These are phyloP conservation scores for Mythimna lalbum DNA, from an alignment of 2,888 invertebrate species.

Conservation along the genomic window DNA sequence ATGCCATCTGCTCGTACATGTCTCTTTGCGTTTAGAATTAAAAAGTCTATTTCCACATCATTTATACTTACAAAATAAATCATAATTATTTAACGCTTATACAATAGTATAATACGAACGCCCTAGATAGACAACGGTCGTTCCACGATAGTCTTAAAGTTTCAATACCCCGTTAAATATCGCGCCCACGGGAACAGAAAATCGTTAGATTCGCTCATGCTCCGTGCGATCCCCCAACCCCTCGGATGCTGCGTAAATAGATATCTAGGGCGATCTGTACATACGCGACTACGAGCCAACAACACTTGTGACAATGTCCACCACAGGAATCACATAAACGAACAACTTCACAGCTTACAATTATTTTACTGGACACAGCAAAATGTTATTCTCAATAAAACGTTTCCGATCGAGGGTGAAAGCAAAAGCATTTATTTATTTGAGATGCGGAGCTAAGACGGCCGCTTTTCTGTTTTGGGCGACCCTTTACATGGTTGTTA, in stretches of 20 bases:
- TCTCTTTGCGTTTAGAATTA: neutral
- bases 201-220: conserved; percentile 89
- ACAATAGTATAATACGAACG: neutral
- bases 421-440: conserved; percentile 80
- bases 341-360: conserved; percentile 11
- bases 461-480: conserved; percentile 88
- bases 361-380: conserved; percentile 69
- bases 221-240: conserved; percentile 74
- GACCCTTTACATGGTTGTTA: conserved; percentile 84
- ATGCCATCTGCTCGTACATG: no score
- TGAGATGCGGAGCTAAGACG: conserved; percentile 87
- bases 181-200: conserved; percentile 76
- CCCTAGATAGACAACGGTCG: conserved; percentile 13
- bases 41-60: neutral
- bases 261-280: conserved; percentile 26
- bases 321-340: conserved; percentile 47
- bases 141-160: conserved; percentile 20
- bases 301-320: conserved; percentile 67
- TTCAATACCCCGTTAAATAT: conserved; percentile 66
- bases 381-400: conserved; percentile 81
- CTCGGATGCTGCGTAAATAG: conserved; percentile 80
- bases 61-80: neutral
- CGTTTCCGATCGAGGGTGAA: conserved; percentile 79
- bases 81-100: neutral
- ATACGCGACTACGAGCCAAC: conserved; percentile 25